Evolutionary conservation across 2,888 invertebrate genomes (phyloP).

Genomic region (Antheraea yamamai): DNA sequence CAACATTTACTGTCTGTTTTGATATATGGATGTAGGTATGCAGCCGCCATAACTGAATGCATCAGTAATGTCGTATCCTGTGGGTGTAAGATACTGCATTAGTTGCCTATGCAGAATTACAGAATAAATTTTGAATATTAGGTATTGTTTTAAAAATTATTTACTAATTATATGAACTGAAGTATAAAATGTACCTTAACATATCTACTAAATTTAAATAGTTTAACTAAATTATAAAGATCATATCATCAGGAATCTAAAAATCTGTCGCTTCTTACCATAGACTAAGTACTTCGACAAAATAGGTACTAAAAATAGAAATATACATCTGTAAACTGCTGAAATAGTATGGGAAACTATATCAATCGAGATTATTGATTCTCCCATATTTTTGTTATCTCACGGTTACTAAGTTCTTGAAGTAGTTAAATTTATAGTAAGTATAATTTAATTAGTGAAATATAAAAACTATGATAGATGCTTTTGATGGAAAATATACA

Average conservation of each 20-base stretch:
- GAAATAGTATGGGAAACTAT: no score
- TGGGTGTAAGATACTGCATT: conserved; percentile 41
- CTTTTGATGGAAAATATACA: not conserved
- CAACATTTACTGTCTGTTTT: conserved; percentile 46
- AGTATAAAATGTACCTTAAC: no score
- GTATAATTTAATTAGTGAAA: not conserved
- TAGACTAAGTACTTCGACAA: no score
- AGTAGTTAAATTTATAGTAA: not conserved
- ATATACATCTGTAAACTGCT: no score
- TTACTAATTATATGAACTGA: no score
- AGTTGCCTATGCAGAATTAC: not conserved
- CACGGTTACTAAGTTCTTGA: not conserved
- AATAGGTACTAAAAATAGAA: no score
- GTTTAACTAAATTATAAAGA: no score
- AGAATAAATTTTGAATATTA: not conserved
- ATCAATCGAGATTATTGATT: no score
- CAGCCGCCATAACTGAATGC: conserved; percentile 69
- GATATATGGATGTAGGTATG: conserved; percentile 47
- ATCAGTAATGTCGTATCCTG: conserved; percentile 68
- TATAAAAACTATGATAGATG: not conserved
- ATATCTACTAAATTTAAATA: no score
- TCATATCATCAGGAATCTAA: no score
- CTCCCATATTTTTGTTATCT: not conserved
- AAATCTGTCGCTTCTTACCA: no score
- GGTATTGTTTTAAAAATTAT: not conserved